Evolutionary conservation across 2,797 vertebrate genomes (phyloP), one percentile per base, ranked within the genome.

Genomic region (Synaphobranchus kaupii): DNA sequence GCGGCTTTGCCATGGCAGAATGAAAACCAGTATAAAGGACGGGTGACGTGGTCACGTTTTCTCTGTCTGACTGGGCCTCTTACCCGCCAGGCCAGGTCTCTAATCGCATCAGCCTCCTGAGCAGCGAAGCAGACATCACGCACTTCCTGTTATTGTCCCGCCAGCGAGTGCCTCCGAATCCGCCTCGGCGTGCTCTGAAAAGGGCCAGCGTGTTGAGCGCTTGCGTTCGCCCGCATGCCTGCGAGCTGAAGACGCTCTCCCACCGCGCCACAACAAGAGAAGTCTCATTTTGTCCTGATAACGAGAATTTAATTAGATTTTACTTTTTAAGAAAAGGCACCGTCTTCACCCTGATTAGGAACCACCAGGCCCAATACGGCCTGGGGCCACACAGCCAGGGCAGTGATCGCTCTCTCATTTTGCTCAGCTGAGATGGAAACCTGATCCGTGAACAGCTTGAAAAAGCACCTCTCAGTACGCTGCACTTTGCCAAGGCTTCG

Each of bases 111-210:
- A 84, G 31, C 6, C n/a, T 44, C 12, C 68, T 20, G 56, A 25
- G 63, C 20, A 31, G 7, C 54, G 20, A 20, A 66, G 83, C 54
- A 63, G 56, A 39, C 28, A 34, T 47, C 83, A 7, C n/a, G 1
- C 28, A 63, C 56, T 85, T 88, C 83, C 83, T 88, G 31, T 81
- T 34, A 85, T 85, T 85, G 83, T 85, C 73, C 84, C 63, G 83
- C 5, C 17, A 22, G 73, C 47, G 9, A 54, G 39, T 15, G 1
- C 81, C 3, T 63, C 83, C 68, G 22, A 52, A 66, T 0, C 17
- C 17, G 10, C 56, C 56, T 63, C 25, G 15, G 52, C 13, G 54
- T 60, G 28, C 28, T 9, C 80, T 82, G 47, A 60, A 58, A 28
- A 28, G n/a, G 4, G 25, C 5, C n/a, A n/a, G n/a, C n/a, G 10